Percentiles rank a stretch among this genome's conserved stretches.
Conservation (phyloP, 2,888 invertebrate genomes). For the Xanthorhoe designata region DNA sequence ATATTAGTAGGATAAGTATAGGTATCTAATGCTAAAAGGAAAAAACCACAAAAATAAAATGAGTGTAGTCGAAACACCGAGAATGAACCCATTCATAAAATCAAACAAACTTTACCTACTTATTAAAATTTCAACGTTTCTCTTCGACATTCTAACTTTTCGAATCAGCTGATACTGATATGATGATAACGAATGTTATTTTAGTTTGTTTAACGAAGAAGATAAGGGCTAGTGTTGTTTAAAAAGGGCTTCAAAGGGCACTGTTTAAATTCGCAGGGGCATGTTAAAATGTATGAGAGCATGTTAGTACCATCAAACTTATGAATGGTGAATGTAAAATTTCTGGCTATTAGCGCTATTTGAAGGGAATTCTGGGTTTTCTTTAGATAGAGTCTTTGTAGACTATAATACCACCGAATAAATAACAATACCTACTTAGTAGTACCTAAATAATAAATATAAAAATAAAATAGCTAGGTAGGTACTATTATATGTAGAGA, state of each 20-base stretch:
- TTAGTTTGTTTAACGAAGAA: background rate
- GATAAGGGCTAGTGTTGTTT: slow-evolving; percentile 12
- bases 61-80: slow-evolving; percentile 8
- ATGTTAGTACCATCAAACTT: background rate
- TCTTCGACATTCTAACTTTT: too few relatives aligned
- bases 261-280: slow-evolving; percentile 31
- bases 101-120: background rate
- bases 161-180: too few relatives aligned
- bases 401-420: too few relatives aligned
- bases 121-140: slow-evolving; percentile 7
- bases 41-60: slow-evolving; percentile 11
- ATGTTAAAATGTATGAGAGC: slow-evolving; percentile 28
- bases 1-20: too few relatives aligned
- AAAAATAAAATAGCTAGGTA: too few relatives aligned
- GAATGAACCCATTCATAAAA: slow-evolving; percentile 21
- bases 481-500: too few relatives aligned
- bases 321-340: background rate
- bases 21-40: background rate
- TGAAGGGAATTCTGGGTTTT: background rate
- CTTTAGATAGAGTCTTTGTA: background rate
- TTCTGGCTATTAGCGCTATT: background rate
- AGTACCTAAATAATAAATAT: too few relatives aligned
- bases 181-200: background rate
- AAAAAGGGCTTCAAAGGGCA: slow-evolving; percentile 21
- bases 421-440: too few relatives aligned